Evolutionary conservation across 2,113 vertebrate species (phyloP).

Genomic region (Catharus bicknelli): DNA sequence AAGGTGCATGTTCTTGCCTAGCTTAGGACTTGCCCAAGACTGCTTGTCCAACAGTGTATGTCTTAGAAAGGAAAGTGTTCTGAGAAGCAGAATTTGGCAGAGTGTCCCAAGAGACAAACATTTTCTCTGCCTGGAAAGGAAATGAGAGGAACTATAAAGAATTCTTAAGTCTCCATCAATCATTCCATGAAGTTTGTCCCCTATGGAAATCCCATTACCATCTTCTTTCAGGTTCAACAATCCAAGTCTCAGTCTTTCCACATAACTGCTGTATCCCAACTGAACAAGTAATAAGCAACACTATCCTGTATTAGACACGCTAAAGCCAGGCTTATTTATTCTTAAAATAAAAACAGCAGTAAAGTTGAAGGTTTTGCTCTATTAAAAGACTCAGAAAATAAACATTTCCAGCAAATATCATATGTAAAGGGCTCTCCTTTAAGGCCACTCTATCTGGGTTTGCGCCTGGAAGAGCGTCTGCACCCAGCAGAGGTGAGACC

Average conservation of each 20-base stretch:
- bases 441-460: conserved; percentile 62
- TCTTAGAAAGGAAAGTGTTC: not conserved
- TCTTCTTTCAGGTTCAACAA: not conserved
- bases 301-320: conserved; percentile 42
- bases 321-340: conserved; percentile 68
- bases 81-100: not conserved
- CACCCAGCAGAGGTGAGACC: not conserved
- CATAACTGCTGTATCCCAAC: not conserved
- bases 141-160: not conserved
- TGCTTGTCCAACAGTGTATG: not conserved
- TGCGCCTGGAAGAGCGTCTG: conserved; percentile 68
- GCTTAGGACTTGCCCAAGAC: not conserved
- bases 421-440: conserved; percentile 28
- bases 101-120: not conserved
- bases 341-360: conserved; percentile 70
- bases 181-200: not conserved
- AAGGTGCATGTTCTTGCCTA: not conserved
- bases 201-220: not conserved
- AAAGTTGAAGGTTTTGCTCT: conserved; percentile 51
- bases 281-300: conserved; percentile 22
- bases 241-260: not conserved
- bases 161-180: not conserved
- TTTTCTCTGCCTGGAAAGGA: not conserved
- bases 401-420: conserved; percentile 47
- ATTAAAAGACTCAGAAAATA: conserved; percentile 64